These are phyloP conservation scores for Seira ritae DNA, from an alignment of 2,888 invertebrate genomes.

Conservation along the genomic window DNA sequence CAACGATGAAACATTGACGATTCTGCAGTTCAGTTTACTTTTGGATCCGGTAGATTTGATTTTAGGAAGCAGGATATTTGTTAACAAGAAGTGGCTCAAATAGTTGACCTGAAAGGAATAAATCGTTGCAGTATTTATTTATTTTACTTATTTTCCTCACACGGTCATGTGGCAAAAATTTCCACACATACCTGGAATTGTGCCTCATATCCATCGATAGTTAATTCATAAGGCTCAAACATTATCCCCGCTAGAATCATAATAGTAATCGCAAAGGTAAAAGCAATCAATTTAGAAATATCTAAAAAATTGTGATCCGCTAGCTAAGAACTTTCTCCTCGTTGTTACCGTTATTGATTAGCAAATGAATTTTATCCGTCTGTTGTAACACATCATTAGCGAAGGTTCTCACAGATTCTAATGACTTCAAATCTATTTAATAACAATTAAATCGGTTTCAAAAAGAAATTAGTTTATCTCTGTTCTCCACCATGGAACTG, in stretches of 20 bases:
- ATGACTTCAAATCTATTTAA: constrained; percentile 84
- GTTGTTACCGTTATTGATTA: constrained; percentile 91
- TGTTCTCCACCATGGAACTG: too few species aligned
- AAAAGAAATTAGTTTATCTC: too few species aligned
- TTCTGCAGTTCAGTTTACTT: constrained; percentile 79
- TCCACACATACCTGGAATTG: constrained; percentile 88
- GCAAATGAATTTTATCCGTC: constrained; percentile 82
- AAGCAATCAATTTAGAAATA: too few species aligned
- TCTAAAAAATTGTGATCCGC: too few species aligned
- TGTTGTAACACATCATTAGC: constrained; percentile 81
- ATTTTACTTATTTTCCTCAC: too few species aligned
- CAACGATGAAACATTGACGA: constrained; percentile 91
- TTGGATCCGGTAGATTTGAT: constrained; percentile 81
- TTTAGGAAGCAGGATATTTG: constrained; percentile 86
- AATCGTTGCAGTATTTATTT: too few species aligned
- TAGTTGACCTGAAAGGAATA: constrained; percentile 86
- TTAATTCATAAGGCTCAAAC: constrained; percentile 87
- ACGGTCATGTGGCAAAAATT: too few species aligned
- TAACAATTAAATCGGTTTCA: too few species aligned
- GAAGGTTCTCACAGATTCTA: constrained; percentile 86
- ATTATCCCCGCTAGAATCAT: constrained; percentile 86
- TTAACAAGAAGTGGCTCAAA: constrained; percentile 88
- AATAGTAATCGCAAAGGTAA: too few species aligned
- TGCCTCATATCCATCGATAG: constrained; percentile 88
- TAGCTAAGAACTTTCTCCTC: too few species aligned